Conservation (phyloP, 2,888 invertebrate species). For the Pammene aurita region DNA sequence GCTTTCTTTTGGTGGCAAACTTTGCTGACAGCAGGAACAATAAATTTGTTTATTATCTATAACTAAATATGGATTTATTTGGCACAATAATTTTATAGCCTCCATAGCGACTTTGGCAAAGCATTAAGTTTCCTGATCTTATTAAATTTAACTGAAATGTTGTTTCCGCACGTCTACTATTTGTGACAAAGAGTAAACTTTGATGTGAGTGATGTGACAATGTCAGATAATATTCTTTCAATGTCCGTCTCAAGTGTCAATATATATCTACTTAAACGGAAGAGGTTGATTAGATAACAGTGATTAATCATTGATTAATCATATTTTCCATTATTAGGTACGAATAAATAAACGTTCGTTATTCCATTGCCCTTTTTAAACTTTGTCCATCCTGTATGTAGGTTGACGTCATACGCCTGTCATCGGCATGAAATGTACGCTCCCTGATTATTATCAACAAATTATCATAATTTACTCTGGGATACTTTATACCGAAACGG, state of each 20-base stretch:
- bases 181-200: conserved; percentile 8
- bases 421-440: conserved; percentile 47
- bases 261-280: conserved; percentile 4
- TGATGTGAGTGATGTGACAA: conserved; percentile 1
- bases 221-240: conserved; percentile 2
- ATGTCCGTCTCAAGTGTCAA: conserved; percentile 7
- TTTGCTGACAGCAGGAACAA: background rate
- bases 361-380: too few species aligned
- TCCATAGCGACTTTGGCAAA: background rate
- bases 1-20: conserved; percentile 4
- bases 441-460: too few species aligned
- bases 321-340: background rate
- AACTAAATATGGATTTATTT: background rate
- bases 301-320: conserved; percentile 4
- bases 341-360: too few species aligned
- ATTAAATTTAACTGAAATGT: conserved; percentile 3
- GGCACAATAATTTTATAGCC: background rate
- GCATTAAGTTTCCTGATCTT: conserved; percentile 5
- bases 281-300: conserved; percentile 2
- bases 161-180: conserved; percentile 4
- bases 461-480: too few species aligned
- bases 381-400: too few species aligned
- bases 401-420: too few species aligned
- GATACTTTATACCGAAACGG: too few species aligned
- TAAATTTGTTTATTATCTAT: too few species aligned